These are phyloP conservation scores for Cinclus mexicanus DNA, from an alignment of 2,113 vertebrate species.

Conservation along the genomic window DNA sequence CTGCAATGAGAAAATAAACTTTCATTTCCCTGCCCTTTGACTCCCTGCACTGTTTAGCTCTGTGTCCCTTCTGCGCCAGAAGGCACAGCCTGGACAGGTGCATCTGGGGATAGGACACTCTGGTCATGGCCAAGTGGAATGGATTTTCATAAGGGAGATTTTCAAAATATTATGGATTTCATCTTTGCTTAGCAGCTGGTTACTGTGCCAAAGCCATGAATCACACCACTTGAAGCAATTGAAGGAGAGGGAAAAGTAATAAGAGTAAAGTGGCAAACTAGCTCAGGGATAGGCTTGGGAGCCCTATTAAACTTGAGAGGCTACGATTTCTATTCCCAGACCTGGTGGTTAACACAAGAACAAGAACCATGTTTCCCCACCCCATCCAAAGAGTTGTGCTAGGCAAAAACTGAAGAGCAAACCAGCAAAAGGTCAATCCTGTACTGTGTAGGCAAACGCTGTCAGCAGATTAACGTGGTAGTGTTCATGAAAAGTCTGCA, in stretches of 20 bases:
- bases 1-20: background rate
- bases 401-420: conserved; percentile 23
- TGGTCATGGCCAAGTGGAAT: background rate
- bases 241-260: conserved; percentile 45
- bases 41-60: background rate
- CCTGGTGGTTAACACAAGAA: conserved; percentile 29
- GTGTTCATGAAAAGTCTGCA: background rate
- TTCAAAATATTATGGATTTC: conserved; percentile 6
- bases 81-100: background rate
- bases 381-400: background rate
- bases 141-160: background rate
- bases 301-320: conserved; percentile 55
- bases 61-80: background rate
- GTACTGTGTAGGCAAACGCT: background rate
- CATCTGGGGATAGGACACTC: background rate
- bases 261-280: conserved; percentile 43
- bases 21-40: background rate
- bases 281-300: conserved; percentile 38
- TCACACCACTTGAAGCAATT: conserved; percentile 29
- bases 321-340: conserved; percentile 45
- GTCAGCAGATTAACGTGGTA: conserved; percentile 47
- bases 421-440: conserved; percentile 30
- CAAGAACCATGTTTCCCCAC: background rate
- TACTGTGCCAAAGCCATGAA: conserved; percentile 23
- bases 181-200: conserved; percentile 27